Percentiles rank a stretch among this genome's conserved stretches.
Evolutionary conservation across 2,888 invertebrate species (phyloP).

Genomic region (Diabrotica balteata): DNA sequence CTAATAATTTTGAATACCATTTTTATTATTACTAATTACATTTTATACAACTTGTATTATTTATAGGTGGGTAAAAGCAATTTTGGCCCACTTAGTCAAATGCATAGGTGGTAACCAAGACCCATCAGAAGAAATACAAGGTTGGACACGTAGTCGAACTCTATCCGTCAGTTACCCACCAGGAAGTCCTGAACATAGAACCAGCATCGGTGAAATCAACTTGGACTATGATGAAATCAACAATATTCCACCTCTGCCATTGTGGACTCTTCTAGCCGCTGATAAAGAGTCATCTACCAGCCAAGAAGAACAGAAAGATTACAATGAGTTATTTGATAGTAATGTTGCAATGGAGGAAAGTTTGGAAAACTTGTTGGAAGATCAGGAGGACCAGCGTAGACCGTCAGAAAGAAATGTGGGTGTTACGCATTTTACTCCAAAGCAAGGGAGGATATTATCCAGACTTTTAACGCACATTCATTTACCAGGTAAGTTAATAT

Average conservation of each 20-base stretch:
- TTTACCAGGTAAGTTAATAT: slow-evolving; percentile 72
- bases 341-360: slow-evolving; percentile 79
- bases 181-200: slow-evolving; percentile 81
- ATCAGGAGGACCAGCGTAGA: slow-evolving; percentile 66
- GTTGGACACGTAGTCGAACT: slow-evolving; percentile 89
- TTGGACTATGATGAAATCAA: slow-evolving; percentile 95
- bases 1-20: not conserved
- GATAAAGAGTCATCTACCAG: slow-evolving; percentile 79
- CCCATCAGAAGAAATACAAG: slow-evolving; percentile 63
- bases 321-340: slow-evolving; percentile 89
- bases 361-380: slow-evolving; percentile 79
- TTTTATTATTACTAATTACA: no score
- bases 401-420: slow-evolving; percentile 57
- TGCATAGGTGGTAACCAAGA: slow-evolving; percentile 66
- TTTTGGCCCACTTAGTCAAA: slow-evolving; percentile 93
- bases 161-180: slow-evolving; percentile 86
- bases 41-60: not conserved
- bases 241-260: slow-evolving; percentile 96
- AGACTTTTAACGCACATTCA: slow-evolving; percentile 93
- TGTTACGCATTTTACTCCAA: slow-evolving; percentile 85
- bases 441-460: slow-evolving; percentile 82
- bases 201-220: slow-evolving; percentile 87
- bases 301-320: slow-evolving; percentile 69
- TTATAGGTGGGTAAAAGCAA: slow-evolving; percentile 91
- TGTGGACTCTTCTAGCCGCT: slow-evolving; percentile 95